Evolutionary conservation across 2,797 vertebrate species (phyloP), one percentile per base, ranked within the genome.

Genomic region (Trematomus bernacchii): DNA sequence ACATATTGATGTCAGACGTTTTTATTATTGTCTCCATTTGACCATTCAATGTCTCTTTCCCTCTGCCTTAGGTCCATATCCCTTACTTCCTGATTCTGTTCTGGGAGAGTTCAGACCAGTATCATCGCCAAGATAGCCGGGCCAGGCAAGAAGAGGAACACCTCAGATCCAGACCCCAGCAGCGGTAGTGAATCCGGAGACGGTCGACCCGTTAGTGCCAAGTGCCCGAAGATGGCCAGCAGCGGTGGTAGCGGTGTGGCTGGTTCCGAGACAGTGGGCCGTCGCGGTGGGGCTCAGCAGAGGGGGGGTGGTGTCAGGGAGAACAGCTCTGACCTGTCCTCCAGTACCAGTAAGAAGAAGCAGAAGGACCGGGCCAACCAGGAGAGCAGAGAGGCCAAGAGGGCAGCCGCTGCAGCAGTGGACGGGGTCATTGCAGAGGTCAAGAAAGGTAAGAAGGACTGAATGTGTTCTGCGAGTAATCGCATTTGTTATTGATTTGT

Each of bases 81-180:
- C 88, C 89, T 67, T 70, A 10, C 71, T 93, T 91, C 92, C 93
- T 91, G 91, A 96, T 98, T 98, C 95, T 92, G 95, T 97, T 95
- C 88, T 94, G 95, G 92, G 94, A 96, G 95, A 93, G 88, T 95
- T 96, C 96, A 94, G 91, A 91, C 94, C 93, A 94, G 92, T 92
- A 97, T 96, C 96, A 92, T 96, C 97, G 98, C 98, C 98, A 99
- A 99, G 95, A 99, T 99, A 99, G 98, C 98, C 91, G 98, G 97
- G 94, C 96, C 98, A 88, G 96, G 97, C 95, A 99, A 97, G 94
- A 99, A 99, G 94, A 97, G 97, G 91, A 97, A 95, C 94, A 97
- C 95, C 96, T 98, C 98, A 97, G 97, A 99, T 95, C 97, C 97
- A 96, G 97, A 98, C 95, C 94, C 97, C 92, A 95, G 97, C 94